Percentiles rank a stretch among this genome's conserved stretches.
Conservation (phyloP, 2,888 invertebrate genomes). For the Ramazzottius varieornatus region DNA sequence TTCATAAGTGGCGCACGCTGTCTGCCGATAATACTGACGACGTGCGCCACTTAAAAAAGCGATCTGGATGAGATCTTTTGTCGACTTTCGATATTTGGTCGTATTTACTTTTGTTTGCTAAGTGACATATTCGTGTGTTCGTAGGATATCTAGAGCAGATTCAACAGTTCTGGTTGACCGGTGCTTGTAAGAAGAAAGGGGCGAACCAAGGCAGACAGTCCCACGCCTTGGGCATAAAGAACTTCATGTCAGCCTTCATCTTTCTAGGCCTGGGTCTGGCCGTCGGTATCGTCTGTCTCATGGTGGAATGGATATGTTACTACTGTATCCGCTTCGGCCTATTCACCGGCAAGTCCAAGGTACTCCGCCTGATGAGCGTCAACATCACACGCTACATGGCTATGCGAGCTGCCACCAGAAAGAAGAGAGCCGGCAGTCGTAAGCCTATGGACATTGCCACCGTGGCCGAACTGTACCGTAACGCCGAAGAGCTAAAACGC, state of each 20-base stretch:
- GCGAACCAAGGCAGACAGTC: constrained; percentile 26
- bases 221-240: background rate
- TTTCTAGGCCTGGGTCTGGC: background rate
- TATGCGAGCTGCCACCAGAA: background rate
- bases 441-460: background rate
- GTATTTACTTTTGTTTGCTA: background rate
- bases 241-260: background rate
- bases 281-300: background rate
- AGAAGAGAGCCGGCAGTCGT: background rate
- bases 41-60: no score
- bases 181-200: constrained; percentile 70
- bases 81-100: background rate
- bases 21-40: no score
- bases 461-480: background rate
- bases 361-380: background rate
- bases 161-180: constrained; percentile 77
- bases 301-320: background rate
- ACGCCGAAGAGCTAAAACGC: background rate
- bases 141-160: constrained; percentile 79
- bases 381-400: no score
- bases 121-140: no score
- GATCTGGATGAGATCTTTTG: no score
- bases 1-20: no score
- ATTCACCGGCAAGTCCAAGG: background rate
- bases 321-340: background rate